A percentile compares a stretch with the other conserved stretches of the same genome.
Evolutionary conservation across 1,140 invertebrate species (phyloP).

Genomic region (Brachionus rubens): DNA sequence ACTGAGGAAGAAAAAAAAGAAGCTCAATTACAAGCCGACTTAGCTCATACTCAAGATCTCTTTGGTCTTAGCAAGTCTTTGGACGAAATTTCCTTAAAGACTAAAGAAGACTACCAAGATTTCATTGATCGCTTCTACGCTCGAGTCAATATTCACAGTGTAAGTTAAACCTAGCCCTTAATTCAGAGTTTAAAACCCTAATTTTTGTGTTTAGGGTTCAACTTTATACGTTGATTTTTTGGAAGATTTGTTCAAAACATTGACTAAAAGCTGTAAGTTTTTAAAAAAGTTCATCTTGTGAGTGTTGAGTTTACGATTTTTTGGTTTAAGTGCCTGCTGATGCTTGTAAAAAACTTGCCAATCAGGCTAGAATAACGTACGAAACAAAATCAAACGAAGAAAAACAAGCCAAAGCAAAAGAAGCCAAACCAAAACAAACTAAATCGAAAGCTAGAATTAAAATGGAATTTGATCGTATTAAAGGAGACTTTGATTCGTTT

Average conservation of each 20-base stretch:
- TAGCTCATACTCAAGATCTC: slow-evolving; percentile 2
- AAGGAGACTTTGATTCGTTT: slow-evolving; percentile 32
- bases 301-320: not conserved
- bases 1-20: slow-evolving; percentile 45
- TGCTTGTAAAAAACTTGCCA: slow-evolving; percentile 25
- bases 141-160: slow-evolving; percentile 37
- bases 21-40: slow-evolving; percentile 35
- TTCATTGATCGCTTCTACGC: slow-evolving; percentile 32
- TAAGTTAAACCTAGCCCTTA: slow-evolving; percentile 18
- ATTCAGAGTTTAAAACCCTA: not conserved
- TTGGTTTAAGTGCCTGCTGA: not conserved
- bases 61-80: slow-evolving; percentile 44
- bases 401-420: slow-evolving; percentile 30
- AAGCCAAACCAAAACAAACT: slow-evolving; percentile 24
- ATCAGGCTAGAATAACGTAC: not conserved
- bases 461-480: slow-evolving; percentile 20
- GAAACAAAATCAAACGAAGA: slow-evolving; percentile 20
- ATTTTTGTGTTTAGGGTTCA: not conserved
- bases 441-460: slow-evolving; percentile 34
- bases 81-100: slow-evolving; percentile 40
- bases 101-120: slow-evolving; percentile 42
- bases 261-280: slow-evolving; percentile 29
- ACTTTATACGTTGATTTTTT: slow-evolving; percentile 23
- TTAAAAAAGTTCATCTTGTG: not conserved
- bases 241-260: slow-evolving; percentile 31